Evolutionary conservation across 1,140 invertebrate genomes (phyloP), one percentile per base, ranked within the genome.

Genomic region (Asbolus verrucosus): DNA sequence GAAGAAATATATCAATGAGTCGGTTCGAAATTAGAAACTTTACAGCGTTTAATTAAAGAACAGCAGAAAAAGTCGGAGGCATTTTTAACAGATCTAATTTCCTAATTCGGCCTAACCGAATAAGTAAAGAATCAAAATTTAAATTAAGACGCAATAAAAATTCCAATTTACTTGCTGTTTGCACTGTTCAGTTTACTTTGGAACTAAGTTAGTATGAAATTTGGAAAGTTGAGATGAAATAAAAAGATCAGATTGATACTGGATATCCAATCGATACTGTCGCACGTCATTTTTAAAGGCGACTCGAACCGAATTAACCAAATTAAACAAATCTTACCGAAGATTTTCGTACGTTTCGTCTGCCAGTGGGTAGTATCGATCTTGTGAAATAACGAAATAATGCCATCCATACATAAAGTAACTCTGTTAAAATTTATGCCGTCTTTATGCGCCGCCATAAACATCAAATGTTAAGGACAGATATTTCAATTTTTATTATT

Each of bases 351-450:
- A 9, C 19, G 14, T 27, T 54, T 54, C 11, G 46, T 2, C n/a
- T 2, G 19, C 33, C 27, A 27, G 19, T 24, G 1, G 1, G 9
- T n/a, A n/a, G n/a, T 54, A 54, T 54, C 21, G 21, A 54, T 54
- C 46, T 21, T 4, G 8, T 6, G 11, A 24, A 54, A 54, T 54
- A 54, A 54, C 27, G 27, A 54, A 54, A 54, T 54, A 54, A 19
- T 50, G 43, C 18, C 16, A 21, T 18, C 18, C 8, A n/a, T 19
- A 27, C 2, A 11, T 5, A 54, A 54, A 24, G 1, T 2, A 9
- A 19, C 43, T 24, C 43, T 50, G 27, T 54, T 54, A 54, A 54
- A 54, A 54, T 54, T 54, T 54, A 54, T 24, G 46, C 11, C 19
- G 46, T 5, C 21, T 54, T 54, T 54, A 54, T 54, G 27, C 11